Percentiles rank a stretch among this genome's conserved stretches.
phyloP scores from a whole-genome alignment of 2,888 invertebrate genomes.

The Labia minor region DNA sequence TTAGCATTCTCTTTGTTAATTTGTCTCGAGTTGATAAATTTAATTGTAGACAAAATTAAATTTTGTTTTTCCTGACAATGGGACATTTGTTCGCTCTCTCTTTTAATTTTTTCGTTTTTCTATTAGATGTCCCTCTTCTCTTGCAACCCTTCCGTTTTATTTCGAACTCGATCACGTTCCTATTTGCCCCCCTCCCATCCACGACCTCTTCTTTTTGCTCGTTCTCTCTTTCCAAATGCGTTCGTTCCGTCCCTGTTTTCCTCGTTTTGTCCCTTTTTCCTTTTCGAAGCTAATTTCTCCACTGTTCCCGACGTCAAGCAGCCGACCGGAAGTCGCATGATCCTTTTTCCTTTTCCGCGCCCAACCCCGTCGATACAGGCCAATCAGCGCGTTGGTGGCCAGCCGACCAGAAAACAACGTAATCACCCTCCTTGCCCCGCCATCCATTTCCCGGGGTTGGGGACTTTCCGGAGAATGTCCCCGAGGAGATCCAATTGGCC shows the following conservation, averaged over 20 bases:
- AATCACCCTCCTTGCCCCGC: neutral
- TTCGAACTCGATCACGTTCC: constrained; percentile 13
- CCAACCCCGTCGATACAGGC: neutral
- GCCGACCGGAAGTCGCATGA: constrained; percentile 13
- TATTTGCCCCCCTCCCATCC: neutral
- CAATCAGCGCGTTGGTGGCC: constrained; percentile 4
- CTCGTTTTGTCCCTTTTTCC: neutral
- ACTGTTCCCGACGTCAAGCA: neutral
- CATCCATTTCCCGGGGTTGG: neutral
- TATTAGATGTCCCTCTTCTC: neutral
- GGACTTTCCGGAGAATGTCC: neutral
- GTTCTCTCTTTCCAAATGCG: neutral
- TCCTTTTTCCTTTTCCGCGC: neutral
- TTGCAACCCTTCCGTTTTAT: neutral
- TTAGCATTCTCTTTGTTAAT: constrained; percentile 8
- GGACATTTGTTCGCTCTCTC: constrained; percentile 7
- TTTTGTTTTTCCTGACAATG: constrained; percentile 9
- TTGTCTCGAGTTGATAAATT: constrained; percentile 13
- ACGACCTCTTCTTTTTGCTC: neutral
- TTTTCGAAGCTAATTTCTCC: neutral
- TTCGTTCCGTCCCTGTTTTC: neutral
- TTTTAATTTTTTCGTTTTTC: neutral
- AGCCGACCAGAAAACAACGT: constrained; percentile 13
- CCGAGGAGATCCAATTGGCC: constrained; percentile 13
- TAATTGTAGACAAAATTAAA: constrained; percentile 13